Evolutionary conservation across 2,888 invertebrate species (phyloP), one percentile per base, ranked within the genome.

Genomic region (Ophioninae sp.): DNA sequence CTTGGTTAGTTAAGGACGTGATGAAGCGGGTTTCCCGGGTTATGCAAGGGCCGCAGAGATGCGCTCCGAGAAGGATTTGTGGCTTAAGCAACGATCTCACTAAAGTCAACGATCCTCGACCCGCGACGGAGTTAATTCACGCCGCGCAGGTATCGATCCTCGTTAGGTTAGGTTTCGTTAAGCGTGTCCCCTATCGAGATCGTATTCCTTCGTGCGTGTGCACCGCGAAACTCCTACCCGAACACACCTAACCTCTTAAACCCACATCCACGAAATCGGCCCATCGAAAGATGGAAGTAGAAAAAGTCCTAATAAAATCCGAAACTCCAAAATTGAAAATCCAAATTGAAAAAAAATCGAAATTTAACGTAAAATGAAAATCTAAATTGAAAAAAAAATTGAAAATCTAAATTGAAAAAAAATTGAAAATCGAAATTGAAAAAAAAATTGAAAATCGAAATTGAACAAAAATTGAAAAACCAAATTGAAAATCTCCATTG

Each of bases 101-200:
- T 73, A 79, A 69, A 79, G 81, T 82, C 84, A 84, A 82, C 82
- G 84, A 84, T 84, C 76, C 81, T 82, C 84, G 79, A 84, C 79
- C 79, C 81, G 64, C 58, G 44, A 61, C 63, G 68, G 59, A 73
- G 81, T 79, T 82, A 84, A 77, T 76, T 77, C 79, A 76, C 79
- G 72, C 81, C 61, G 81, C 59, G 79, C 67, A 30, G 39, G 81
- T 78, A 84, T 84, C 84, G 84, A 84, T 81, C 81, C 75, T 72
- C 65, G 81, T 79, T 79, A 69, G 75, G 81, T 79, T 81, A 63
- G 78, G 61, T 74, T 39, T 37, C 63, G 39, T 59, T 56, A 10
- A 44, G 56, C 65, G 37, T 67, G 30, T 30, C 30, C 30, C 77
- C 67, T 56, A 44, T 67, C 20, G 44, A 20, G 41, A 64, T 61